Evolutionary conservation across 2,888 invertebrate species (phyloP).

Genomic region (Sturmia bella): DNA sequence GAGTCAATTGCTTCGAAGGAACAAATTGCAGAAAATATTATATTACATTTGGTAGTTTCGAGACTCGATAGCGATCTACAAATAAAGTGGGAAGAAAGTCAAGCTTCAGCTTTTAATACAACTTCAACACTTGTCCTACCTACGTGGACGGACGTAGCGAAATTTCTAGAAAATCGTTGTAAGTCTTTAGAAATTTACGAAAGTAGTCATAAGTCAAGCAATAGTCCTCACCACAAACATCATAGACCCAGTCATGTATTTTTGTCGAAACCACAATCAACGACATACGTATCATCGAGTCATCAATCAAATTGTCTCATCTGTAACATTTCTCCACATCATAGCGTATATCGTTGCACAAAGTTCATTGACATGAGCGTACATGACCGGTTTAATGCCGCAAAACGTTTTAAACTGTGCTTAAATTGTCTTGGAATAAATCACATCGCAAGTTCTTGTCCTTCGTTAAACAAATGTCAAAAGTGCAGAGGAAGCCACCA

Average conservation of each 20-base stretch:
- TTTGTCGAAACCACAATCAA: not conserved
- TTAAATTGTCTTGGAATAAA: conserved; percentile 18
- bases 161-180: conserved; percentile 28
- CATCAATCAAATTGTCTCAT: conserved; percentile 11
- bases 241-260: not conserved
- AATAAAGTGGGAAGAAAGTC: conserved; percentile 59
- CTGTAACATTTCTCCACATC: conserved; percentile 1
- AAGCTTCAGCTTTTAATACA: conserved; percentile 7
- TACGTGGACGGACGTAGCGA: conserved; percentile 21
- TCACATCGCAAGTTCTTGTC: conserved; percentile 31
- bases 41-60: conserved; percentile 49
- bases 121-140: conserved; percentile 4
- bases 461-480: conserved; percentile 25
- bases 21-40: conserved; percentile 56
- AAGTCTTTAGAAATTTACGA: conserved; percentile 32
- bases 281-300: conserved; percentile 2
- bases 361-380: conserved; percentile 32
- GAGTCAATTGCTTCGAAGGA: conserved; percentile 50
- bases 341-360: conserved; percentile 22
- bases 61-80: conserved; percentile 54
- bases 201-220: not conserved
- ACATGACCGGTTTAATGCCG: conserved; percentile 7
- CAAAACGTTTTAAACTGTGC: conserved; percentile 17
- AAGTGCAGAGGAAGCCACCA: conserved; percentile 23
- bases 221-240: not conserved